Percentiles rank a stretch among this genome's conserved stretches.
Conservation (phyloP, 2,888 invertebrate species). For the Synergus laeviventris region DNA sequence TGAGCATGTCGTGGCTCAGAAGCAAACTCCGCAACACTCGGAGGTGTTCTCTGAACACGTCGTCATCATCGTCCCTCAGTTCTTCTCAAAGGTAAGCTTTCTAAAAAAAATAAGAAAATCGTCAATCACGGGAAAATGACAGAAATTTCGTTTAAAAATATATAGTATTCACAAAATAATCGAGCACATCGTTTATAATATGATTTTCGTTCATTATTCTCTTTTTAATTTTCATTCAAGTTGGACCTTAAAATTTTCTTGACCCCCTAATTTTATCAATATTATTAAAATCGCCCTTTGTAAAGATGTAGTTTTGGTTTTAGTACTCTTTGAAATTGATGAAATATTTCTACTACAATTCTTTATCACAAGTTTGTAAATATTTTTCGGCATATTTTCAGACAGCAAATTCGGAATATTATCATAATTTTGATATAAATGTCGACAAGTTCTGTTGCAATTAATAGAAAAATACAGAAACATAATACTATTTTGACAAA, state of each 20-base stretch:
- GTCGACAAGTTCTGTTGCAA: too few species aligned
- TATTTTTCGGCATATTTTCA: too few species aligned
- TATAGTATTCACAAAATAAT: neutral
- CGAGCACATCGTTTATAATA: neutral
- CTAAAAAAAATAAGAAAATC: constrained; percentile 4
- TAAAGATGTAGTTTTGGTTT: neutral
- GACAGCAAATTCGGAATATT: too few species aligned
- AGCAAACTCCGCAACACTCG: constrained; percentile 58
- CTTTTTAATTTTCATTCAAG: neutral
- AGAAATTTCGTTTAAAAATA: neutral
- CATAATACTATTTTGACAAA: too few species aligned
- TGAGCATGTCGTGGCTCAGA: constrained; percentile 68
- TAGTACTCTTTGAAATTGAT: too few species aligned
- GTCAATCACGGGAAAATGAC: neutral
- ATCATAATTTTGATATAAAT: too few species aligned
- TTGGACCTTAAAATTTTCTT: neutral
- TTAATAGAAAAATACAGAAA: too few species aligned
- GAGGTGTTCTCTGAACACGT: constrained; percentile 37
- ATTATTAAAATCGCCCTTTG: neutral
- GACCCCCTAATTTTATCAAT: neutral
- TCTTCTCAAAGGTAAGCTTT: constrained; percentile 28
- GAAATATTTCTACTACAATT: too few species aligned
- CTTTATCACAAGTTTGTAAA: too few species aligned
- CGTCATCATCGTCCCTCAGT: constrained; percentile 29
- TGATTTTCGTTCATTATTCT: neutral